Conservation (phyloP, 1,140 invertebrate genomes). For the Plodia interpunctella region DNA sequence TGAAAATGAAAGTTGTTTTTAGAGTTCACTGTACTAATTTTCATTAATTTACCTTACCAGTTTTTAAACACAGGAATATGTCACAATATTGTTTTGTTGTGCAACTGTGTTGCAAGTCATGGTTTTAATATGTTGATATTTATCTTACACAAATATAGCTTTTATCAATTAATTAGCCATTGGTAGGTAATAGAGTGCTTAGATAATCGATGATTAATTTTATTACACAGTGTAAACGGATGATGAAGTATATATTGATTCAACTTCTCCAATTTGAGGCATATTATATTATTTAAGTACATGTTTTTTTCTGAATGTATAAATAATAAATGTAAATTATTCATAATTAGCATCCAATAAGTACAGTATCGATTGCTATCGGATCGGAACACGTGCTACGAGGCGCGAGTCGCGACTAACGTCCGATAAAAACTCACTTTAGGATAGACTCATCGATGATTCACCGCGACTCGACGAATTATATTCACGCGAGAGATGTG, state of each 20-base stretch:
- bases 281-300: no score
- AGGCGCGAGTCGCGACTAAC: constrained; percentile 32
- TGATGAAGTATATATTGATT: no score
- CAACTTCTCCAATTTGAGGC: no score
- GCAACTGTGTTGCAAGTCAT: not conserved
- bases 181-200: not conserved
- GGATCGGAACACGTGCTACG: constrained; percentile 26
- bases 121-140: not conserved
- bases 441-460: constrained; percentile 73
- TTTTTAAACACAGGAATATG: not conserved
- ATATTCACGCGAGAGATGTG: constrained; percentile 61
- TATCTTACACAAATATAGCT: not conserved
- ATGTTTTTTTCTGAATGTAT: not conserved
- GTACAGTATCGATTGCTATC: constrained; percentile 18
- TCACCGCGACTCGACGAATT: constrained; percentile 60
- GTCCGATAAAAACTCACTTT: constrained; percentile 67
- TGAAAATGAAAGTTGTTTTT: constrained; percentile 55
- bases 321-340: not conserved
- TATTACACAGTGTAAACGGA: no score
- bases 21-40: constrained; percentile 9
- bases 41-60: not conserved
- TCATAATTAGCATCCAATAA: constrained; percentile 12
- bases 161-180: not conserved
- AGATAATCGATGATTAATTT: not conserved
- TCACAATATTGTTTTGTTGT: not conserved